Evolutionary conservation across 2,888 invertebrate species (phyloP).

Genomic region (Physocephala rufipes): DNA sequence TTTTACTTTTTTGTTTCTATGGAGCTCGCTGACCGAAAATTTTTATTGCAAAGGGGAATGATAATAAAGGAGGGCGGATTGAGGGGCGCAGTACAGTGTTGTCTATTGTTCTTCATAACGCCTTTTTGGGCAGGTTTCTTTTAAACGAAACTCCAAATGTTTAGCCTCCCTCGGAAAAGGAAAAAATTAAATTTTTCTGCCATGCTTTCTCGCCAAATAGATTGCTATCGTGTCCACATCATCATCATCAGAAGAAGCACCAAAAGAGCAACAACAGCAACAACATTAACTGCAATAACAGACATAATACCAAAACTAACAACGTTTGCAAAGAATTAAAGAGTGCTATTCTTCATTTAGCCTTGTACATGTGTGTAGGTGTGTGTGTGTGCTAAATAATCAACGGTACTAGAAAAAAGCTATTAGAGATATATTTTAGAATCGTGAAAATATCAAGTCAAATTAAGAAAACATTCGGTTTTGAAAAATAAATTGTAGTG

Average conservation of each 20-base stretch:
- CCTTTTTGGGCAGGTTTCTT: background rate
- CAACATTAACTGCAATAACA: background rate
- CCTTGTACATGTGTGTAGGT: slow-evolving; percentile 18
- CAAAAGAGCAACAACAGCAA: background rate
- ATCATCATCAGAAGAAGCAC: slow-evolving; percentile 32
- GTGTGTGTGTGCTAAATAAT: slow-evolving; percentile 10
- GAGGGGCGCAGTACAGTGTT: background rate
- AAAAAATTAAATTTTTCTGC: slow-evolving; percentile 4
- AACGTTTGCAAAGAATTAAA: background rate
- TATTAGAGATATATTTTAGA: background rate
- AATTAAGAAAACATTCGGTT: too few relatives aligned
- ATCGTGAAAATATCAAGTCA: too few relatives aligned
- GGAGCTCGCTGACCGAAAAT: slow-evolving; percentile 30
- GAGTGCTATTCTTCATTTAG: background rate
- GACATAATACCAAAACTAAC: background rate
- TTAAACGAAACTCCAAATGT: slow-evolving; percentile 1
- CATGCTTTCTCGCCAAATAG: slow-evolving; percentile 41
- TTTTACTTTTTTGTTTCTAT: background rate
- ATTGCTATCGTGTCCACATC: slow-evolving; percentile 47
- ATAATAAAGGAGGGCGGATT: too few relatives aligned
- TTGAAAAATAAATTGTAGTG: too few relatives aligned
- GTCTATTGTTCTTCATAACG: background rate
- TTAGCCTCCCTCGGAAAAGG: slow-evolving; percentile 4
- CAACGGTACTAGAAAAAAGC: slow-evolving; percentile 1
- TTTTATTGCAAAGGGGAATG: background rate